Conservation (phyloP, 2,888 invertebrate genomes). For the Himalopsyche kuldschensis region DNA sequence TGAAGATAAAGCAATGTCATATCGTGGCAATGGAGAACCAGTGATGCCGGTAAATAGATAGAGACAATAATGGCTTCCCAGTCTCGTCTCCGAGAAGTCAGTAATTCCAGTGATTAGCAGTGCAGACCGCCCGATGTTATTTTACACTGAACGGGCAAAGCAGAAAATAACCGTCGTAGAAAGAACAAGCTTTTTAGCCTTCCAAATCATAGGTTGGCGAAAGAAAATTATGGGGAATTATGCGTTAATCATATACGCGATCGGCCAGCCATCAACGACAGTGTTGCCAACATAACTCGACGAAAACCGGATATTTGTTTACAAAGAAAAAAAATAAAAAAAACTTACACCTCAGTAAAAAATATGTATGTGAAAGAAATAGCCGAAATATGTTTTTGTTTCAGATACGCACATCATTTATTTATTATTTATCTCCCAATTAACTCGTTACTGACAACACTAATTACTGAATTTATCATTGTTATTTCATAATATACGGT, state of each 20-base stretch:
- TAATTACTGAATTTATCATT: too few relatives aligned
- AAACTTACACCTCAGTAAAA: too few relatives aligned
- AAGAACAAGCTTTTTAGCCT: constrained; percentile 38
- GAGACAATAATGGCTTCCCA: neutral
- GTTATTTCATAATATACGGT: too few relatives aligned
- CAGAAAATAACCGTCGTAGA: constrained; percentile 37
- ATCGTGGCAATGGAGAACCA: neutral
- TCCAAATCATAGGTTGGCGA: constrained; percentile 38
- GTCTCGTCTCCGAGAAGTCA: constrained; percentile 17
- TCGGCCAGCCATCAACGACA: constrained; percentile 9
- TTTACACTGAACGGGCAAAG: constrained; percentile 36
- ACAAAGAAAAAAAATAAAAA: too few relatives aligned
- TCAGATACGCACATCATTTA: too few relatives aligned
- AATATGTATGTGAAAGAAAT: too few relatives aligned
- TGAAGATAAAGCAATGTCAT: neutral
- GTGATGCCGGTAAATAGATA: neutral
- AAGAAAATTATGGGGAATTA: constrained; percentile 35
- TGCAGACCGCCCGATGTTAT: constrained; percentile 25
- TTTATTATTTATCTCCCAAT: too few relatives aligned
- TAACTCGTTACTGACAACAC: too few relatives aligned
- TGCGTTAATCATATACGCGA: constrained; percentile 30
- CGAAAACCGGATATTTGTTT: too few relatives aligned
- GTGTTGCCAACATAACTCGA: neutral
- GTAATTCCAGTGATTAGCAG: constrained; percentile 35
- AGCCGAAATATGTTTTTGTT: too few relatives aligned